Conservation (phyloP, 2,113 vertebrate genomes). For the Excalfactoria chinensis region DNA sequence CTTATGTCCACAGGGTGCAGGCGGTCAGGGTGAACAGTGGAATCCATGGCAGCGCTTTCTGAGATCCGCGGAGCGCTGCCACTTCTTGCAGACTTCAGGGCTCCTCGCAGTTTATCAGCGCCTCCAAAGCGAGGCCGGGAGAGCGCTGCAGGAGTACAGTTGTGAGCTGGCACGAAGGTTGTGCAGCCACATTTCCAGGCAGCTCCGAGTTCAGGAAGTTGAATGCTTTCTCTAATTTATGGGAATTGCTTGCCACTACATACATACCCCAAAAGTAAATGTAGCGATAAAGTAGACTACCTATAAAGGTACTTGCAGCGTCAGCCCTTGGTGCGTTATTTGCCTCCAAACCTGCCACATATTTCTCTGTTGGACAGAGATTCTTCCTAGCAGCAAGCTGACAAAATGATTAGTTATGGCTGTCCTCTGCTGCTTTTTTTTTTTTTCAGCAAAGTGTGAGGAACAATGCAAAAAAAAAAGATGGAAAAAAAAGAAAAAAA, state of each 20-base stretch:
- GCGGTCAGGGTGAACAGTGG: not conserved
- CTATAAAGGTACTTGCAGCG: conserved; percentile 71
- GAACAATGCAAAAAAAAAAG: conserved; percentile 74
- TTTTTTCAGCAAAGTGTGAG: conserved; percentile 62
- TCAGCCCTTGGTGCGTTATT: conserved; percentile 66
- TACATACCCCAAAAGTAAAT: conserved; percentile 59
- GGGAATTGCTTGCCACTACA: conserved; percentile 42
- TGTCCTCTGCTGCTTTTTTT: conserved; percentile 72
- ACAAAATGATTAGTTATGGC: conserved; percentile 89
- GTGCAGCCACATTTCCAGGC: conserved; percentile 34
- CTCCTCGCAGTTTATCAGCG: not conserved
- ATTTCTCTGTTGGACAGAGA: conserved; percentile 81
- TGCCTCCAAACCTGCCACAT: conserved; percentile 75
- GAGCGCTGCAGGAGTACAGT: not conserved
- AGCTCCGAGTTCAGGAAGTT: conserved; percentile 17
- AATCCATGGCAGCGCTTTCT: not conserved
- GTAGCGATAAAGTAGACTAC: conserved; percentile 53
- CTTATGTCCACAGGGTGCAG: not conserved
- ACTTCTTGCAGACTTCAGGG: not conserved
- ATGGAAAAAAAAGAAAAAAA: conserved; percentile 49
- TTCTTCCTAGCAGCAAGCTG: conserved; percentile 85
- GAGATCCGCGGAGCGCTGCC: not conserved
- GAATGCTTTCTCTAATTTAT: conserved; percentile 32
- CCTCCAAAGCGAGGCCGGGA: not conserved
- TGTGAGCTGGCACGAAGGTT: conserved; percentile 3